phyloP scores from a whole-genome alignment of 1,140 invertebrate genomes.

The Papilio machaon region DNA sequence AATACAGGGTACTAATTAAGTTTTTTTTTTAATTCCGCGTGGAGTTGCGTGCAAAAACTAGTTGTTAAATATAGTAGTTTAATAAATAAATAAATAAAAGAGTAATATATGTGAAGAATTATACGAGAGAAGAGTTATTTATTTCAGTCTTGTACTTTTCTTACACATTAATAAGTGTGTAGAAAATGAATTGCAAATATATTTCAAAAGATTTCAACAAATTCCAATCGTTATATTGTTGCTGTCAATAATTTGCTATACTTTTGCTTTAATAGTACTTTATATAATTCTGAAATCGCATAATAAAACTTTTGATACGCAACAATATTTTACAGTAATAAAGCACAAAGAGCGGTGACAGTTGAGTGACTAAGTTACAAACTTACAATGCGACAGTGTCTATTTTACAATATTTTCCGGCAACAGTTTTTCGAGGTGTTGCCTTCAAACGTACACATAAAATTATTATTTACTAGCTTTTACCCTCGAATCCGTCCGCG shows the following conservation, averaged over 20 bases:
- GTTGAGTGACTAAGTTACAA: not conserved
- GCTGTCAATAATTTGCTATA: not conserved
- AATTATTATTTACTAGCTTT: too few species aligned
- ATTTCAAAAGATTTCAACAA: not conserved
- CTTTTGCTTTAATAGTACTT: not conserved
- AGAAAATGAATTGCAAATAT: not conserved
- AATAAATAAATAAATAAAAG: too few species aligned
- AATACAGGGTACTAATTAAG: too few species aligned
- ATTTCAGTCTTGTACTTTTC: too few species aligned
- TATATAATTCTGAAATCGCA: not conserved
- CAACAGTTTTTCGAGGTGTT: not conserved
- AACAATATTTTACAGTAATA: not conserved
- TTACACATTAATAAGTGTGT: too few species aligned
- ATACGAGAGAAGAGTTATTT: too few species aligned
- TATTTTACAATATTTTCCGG: too few species aligned
- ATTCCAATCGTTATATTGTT: not conserved
- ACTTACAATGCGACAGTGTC: not conserved
- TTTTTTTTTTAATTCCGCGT: too few species aligned
- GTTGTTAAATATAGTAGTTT: too few species aligned
- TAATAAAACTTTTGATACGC: not conserved
- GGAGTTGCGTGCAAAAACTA: too few species aligned
- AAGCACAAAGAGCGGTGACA: conserved; percentile 9
- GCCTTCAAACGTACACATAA: not conserved
- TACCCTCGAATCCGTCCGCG: too few species aligned
- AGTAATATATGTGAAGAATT: too few species aligned